Evolutionary conservation across 2,797 vertebrate species (phyloP), one percentile per base, ranked within the genome.

Genomic region (Sebastes iracundus): DNA sequence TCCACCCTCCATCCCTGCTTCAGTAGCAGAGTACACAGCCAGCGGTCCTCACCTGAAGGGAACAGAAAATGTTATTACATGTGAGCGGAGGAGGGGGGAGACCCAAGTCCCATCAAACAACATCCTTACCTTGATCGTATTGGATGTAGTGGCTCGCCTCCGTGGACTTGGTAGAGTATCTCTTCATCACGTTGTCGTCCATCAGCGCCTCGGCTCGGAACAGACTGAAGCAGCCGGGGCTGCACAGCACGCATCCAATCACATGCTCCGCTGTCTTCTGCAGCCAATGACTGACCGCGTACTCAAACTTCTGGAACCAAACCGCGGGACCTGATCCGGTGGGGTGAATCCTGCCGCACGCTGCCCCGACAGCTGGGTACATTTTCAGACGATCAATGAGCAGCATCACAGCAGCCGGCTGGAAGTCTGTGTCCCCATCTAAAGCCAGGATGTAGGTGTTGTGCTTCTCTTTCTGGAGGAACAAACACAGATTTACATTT

Each of bases 231-330:
- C 95, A 96, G 14, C 96, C 95, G 0, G 95, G 95, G 49, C 95
- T 96, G 79, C 95, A 96, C 9, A 96, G 83, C 46, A 96, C 95
- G 2, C 87, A 93, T 33, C 96, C 95, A 2, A 95, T 81, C 68
- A 95, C 89, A 0, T 96, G 96, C 83, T 96, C 95, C 0, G 95
- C 90, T 18, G 95, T 94, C 86, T 96, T 96, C 83, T 96, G 95
- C 25, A 96, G 85, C 96, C 96, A 96, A 76, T 96, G 95, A 55
- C 94, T 93, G 22, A 95, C 78, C 0, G 95, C 94, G 13, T 96
- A 96, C 72, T 96, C 96, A 85, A 96, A 96, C 86, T 96, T 96
- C 89, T 96, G 96, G 83, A 95, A 96, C 96, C 96, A 96, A 23
- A 96, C 94, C 66, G 88, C 85, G 1, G 96, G 95, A n/a, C 95